phyloP scores from a whole-genome alignment of 1,140 invertebrate genomes.

The Caenorhabditis brenneri region DNA sequence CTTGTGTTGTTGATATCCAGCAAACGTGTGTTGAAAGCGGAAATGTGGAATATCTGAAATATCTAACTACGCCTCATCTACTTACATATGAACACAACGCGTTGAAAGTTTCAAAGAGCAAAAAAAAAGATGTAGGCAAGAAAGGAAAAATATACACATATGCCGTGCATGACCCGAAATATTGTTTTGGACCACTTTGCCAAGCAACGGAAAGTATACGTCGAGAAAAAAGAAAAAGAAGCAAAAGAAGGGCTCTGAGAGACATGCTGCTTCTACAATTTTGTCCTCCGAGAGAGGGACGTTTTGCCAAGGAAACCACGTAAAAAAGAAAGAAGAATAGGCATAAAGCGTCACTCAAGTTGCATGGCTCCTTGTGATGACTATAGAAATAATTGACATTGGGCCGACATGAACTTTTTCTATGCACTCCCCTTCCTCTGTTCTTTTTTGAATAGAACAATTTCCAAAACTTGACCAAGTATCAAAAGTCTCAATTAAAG shows the following conservation, averaged over 20 bases:
- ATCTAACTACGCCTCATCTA: neutral
- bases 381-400: conserved; percentile 40
- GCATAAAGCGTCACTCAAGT: conserved; percentile 32
- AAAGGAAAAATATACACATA: conserved; percentile 6
- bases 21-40: neutral
- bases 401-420: conserved; percentile 4
- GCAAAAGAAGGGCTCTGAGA: neutral
- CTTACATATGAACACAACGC: neutral
- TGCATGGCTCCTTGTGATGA: neutral
- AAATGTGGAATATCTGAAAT: neutral
- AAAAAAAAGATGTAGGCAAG: neutral
- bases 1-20: neutral
- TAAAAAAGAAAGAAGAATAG: conserved; percentile 12
- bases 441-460: neutral
- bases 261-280: neutral
- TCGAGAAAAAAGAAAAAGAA: neutral
- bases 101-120: conserved; percentile 1
- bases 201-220: conserved; percentile 28
- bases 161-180: neutral
- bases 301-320: neutral
- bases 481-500: neutral
- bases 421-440: neutral
- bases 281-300: neutral
- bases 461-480: neutral
- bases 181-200: conserved; percentile 43